Evolutionary conservation across 2,797 vertebrate species (phyloP).

Genomic region (Siniperca scherzeri): DNA sequence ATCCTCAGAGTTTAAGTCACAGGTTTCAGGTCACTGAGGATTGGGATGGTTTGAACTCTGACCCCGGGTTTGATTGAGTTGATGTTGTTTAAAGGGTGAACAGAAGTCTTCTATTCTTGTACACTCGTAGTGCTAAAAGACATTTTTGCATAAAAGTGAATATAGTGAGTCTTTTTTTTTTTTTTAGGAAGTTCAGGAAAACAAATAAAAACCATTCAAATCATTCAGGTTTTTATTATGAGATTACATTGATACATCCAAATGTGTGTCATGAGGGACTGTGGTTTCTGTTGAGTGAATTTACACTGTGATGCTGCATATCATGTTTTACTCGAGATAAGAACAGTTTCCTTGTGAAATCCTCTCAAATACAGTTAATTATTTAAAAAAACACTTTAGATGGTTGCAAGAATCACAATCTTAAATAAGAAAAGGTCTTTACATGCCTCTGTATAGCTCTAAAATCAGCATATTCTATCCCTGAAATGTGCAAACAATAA

Average conservation of each 20-base stretch:
- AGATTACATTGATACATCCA: neutral
- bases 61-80: slow-evolving; percentile 51
- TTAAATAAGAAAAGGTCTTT: neutral
- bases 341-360: neutral
- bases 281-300: neutral
- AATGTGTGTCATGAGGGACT: neutral
- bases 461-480: neutral
- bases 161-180: neutral
- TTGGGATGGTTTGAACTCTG: slow-evolving; percentile 44
- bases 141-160: neutral
- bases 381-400: neutral
- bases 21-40: slow-evolving; percentile 4
- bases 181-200: neutral
- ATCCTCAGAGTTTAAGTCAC: neutral
- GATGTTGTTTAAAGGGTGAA: neutral
- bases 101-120: neutral
- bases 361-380: neutral
- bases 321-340: neutral
- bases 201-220: neutral
- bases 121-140: rapidly evolving
- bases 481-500: neutral
- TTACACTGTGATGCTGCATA: neutral
- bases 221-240: neutral
- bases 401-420: neutral
- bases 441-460: neutral